Evolutionary conservation across 2,888 invertebrate genomes (phyloP), one percentile per base, ranked within the genome.

Genomic region (Eupithecia abbreviata): DNA sequence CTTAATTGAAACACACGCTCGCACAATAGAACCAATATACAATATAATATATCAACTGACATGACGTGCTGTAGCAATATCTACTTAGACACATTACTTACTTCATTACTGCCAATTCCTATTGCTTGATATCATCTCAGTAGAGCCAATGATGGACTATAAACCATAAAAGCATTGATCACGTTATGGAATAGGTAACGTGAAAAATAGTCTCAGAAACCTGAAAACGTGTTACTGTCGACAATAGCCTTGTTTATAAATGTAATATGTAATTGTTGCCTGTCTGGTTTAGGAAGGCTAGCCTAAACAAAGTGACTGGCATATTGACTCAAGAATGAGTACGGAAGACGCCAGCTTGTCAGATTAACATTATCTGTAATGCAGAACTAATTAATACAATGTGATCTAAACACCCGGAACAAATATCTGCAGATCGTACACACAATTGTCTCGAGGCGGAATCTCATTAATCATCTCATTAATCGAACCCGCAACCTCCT

Each of bases 1-100:
- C 88, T 92, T 91, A 93, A 94, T 93, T 93, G 93, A 93, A 92
- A 91, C 88, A 92, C 92, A 91, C 88, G 90, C 89, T 86, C 80
- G 81, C 82, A 83, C 79, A 80, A 81, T 79, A 75, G 79, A 77
- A 65, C 76, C 74, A 77, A 77, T 78, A 72, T 75, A 80, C 75
- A 45, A 68, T n/a, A 6, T 55, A 55, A 70, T 77, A 77, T 72
- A 67, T 79, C 71, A 72, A 47, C 72, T 30, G 73, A 49, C 62
- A 70, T 70, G 74, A 18, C 18, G 18, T 30, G 62, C 4, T 18
- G 62, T 18, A 30, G 62, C 10, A 30, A 30, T 30, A 62, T 62
- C 15, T 51, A 15, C 5, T n/a, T n/a, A n/a, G n/a, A n/a, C n/a
- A n/a, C n/a, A n/a, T n/a, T n/a, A n/a, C n/a, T n/a, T n/a, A n/a